These are phyloP conservation scores for Motacilla tschutschensis DNA, from an alignment of 2,113 vertebrate genomes.

Conservation along the genomic window DNA sequence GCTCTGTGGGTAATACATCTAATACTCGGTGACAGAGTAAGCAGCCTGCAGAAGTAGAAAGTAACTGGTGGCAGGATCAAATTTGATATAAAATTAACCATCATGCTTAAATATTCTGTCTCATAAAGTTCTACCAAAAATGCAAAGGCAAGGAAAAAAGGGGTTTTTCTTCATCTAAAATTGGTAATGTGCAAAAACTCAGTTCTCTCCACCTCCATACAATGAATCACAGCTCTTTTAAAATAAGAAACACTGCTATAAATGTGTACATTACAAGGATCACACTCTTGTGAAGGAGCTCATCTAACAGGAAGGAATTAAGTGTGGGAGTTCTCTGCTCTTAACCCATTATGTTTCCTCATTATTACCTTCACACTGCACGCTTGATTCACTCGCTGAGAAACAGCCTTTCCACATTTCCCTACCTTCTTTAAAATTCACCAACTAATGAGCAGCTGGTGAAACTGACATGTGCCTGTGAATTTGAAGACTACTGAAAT, in stretches of 20 bases:
- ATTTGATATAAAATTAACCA: slow-evolving; percentile 77
- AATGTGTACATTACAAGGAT: background rate
- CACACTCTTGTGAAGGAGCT: background rate
- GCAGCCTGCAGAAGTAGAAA: slow-evolving; percentile 71
- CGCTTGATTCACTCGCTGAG: background rate
- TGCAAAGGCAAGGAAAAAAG: background rate
- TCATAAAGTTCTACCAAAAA: slow-evolving; percentile 59
- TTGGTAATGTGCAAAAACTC: background rate
- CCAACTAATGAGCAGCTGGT: slow-evolving; percentile 33
- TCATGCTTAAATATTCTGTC: slow-evolving; percentile 45
- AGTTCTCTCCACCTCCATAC: background rate
- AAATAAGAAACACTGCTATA: slow-evolving; percentile 13
- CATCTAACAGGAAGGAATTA: slow-evolving; percentile 15
- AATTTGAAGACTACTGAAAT: background rate
- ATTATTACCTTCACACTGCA: background rate
- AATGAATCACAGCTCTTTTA: slow-evolving; percentile 22
- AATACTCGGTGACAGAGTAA: slow-evolving; percentile 79
- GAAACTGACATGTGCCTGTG: background rate
- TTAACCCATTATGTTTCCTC: slow-evolving; percentile 9
- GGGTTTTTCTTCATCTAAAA: background rate
- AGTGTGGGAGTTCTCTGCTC: slow-evolving; percentile 8
- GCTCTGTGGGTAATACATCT: slow-evolving; percentile 77
- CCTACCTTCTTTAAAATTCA: background rate
- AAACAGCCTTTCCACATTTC: background rate
- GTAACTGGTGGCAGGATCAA: slow-evolving; percentile 73